These are phyloP conservation scores for Mirza zaza DNA, from an alignment of 2,113 vertebrate species.

Conservation along the genomic window DNA sequence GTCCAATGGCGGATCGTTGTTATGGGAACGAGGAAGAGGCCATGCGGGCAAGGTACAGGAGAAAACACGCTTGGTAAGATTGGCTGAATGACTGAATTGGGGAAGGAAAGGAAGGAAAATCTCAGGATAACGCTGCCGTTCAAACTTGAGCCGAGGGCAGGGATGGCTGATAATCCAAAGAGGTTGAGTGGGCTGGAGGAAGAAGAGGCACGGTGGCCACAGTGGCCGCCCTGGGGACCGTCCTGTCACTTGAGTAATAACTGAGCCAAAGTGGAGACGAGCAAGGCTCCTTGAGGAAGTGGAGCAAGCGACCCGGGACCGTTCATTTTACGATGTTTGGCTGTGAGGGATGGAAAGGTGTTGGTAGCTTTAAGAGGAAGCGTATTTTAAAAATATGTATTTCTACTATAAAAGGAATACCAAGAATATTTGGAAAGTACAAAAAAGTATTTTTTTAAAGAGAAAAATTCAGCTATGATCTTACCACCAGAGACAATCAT, in stretches of 20 bases:
- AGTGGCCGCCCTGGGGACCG: background rate
- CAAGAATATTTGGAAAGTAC: background rate
- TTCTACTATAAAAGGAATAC: background rate
- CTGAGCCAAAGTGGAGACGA: background rate
- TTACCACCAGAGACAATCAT: background rate
- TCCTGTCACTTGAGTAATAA: background rate
- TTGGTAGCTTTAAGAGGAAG: background rate
- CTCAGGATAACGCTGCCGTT: background rate
- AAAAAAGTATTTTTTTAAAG: background rate
- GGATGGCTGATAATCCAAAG: background rate
- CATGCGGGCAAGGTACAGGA: accelerated
- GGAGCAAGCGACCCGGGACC: too few relatives aligned
- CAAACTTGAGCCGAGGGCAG: background rate
- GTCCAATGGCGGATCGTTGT: background rate
- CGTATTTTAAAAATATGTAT: background rate
- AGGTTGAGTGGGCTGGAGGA: background rate
- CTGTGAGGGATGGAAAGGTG: background rate
- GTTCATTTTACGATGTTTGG: background rate
- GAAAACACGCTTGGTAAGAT: background rate
- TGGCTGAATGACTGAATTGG: background rate
- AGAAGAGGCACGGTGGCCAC: accelerated
- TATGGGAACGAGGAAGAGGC: background rate
- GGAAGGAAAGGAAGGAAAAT: background rate
- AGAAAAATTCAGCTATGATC: background rate
- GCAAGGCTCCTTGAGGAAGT: background rate